These are phyloP conservation scores for Hystrix cristata DNA, from an alignment of 2,113 vertebrate species.

Conservation along the genomic window DNA sequence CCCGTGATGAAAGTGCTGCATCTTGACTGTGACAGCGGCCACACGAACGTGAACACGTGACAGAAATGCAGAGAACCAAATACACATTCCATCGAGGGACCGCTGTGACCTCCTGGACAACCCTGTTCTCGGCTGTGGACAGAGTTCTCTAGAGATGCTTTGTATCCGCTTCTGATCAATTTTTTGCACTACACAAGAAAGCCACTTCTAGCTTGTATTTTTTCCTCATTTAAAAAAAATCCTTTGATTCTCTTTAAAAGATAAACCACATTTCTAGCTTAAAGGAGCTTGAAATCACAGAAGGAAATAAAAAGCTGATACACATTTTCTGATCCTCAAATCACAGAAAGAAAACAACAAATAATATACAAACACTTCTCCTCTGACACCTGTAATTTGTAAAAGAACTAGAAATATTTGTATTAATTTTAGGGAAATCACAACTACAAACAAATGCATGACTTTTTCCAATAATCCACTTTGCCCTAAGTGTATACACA, in stretches of 20 bases:
- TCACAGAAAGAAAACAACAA: conserved; percentile 25
- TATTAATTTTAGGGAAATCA: conserved; percentile 77
- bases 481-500: conserved; percentile 82
- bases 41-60: background rate
- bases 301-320: conserved; percentile 60
- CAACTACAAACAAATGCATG: conserved; percentile 75
- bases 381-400: conserved; percentile 60
- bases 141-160: background rate
- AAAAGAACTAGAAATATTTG: conserved; percentile 68
- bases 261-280: conserved; percentile 45
- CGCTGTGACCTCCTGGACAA: background rate
- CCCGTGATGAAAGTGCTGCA: background rate
- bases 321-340: background rate
- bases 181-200: background rate
- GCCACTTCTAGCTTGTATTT: background rate
- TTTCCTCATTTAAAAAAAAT: background rate
- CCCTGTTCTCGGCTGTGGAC: background rate
- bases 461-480: conserved; percentile 89
- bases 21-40: background rate
- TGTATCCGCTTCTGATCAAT: background rate
- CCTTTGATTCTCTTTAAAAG: conserved; percentile 40
- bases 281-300: conserved; percentile 58
- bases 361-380: conserved; percentile 53
- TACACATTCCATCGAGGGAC: background rate
- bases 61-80: background rate